phyloP scores from a whole-genome alignment of 2,113 vertebrate genomes.

The Electrona antarctica region DNA sequence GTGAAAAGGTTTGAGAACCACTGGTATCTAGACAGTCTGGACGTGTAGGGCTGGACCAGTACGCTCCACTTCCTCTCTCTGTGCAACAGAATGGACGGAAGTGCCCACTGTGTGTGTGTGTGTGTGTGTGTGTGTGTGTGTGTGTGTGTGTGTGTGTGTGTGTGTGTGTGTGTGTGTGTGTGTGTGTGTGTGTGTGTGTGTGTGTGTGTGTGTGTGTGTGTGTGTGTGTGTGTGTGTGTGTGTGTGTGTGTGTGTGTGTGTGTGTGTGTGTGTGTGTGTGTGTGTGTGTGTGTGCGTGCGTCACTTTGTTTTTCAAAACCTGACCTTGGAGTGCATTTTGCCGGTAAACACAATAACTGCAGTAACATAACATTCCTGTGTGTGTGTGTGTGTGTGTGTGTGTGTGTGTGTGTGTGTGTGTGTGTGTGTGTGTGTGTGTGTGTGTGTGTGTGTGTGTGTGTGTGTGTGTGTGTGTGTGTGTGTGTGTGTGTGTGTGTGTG shows the following conservation, averaged over 20 bases:
- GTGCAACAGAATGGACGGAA: too few species aligned
- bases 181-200: too few species aligned
- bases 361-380: constrained; percentile 57
- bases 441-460: constrained; percentile 10
- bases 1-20: too few species aligned
- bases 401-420: constrained; percentile 36
- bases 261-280: neutral
- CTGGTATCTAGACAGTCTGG: too few species aligned
- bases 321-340: constrained; percentile 62
- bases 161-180: too few species aligned
- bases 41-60: too few species aligned
- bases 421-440: constrained; percentile 9
- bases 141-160: neutral
- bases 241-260: too few species aligned
- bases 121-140: neutral
- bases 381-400: constrained; percentile 38
- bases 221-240: too few species aligned
- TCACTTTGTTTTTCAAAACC: constrained; percentile 66
- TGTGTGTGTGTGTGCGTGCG: constrained; percentile 41
- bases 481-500: constrained; percentile 7
- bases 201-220: too few species aligned
- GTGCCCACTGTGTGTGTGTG: too few species aligned
- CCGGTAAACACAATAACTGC: constrained; percentile 69
- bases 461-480: constrained; percentile 17
- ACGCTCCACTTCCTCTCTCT: too few species aligned